Base-by-base conservation (phyloP, 2,113 vertebrate genomes). In the Syrrhaptes paradoxus region DNA sequence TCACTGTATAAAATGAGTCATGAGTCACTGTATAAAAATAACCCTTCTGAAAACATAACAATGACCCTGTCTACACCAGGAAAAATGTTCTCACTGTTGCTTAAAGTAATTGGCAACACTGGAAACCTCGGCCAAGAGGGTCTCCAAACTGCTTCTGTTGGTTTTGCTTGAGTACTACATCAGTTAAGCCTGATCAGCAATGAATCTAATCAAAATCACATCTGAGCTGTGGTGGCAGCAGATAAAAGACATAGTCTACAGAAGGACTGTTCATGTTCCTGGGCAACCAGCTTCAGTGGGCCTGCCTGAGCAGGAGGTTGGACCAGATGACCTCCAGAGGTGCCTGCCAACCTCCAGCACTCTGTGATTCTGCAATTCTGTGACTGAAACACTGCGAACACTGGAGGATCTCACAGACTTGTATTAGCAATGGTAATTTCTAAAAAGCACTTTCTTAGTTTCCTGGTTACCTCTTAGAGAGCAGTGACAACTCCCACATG, bases 1-100 rank as follows among this genome's bases (percentile, higher is more conserved):
- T 78, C 96, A 96, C 65, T 61, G 52, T 54, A 48, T 57, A 96
- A 96, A 96, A 97, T 36, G 36, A 36, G 36, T 36, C 31, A 31
- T 94, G 95, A 96, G 57, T 94, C 96, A 96, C 65, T 61, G 52
- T 54, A 48, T 57, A 96, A 96, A 96, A 97, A 96, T 93, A 97
- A 61, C 41, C 76, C 59, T 88, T 75, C 83, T 90, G 75, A 96
- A 96, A 96, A 78, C 92, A 90, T 57, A 97, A 96, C 96, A 95
- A 97, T 96, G 82, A 96, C 87, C 85, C 83, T 78, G 72, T 93
- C 85, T 4, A 72, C 95, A 96, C 68, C 82, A 94, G 90, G 90
- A 96, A 97, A 97, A 95, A 94, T 81, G 85, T 90, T 95, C 95
- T 96, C 92, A 90, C 79, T 93, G 41, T 71, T 83, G 65, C 76